Percentiles rank a stretch among this genome's conserved stretches.
Conservation (phyloP, 2,113 vertebrate genomes). For the Hydropotes inermis region DNA sequence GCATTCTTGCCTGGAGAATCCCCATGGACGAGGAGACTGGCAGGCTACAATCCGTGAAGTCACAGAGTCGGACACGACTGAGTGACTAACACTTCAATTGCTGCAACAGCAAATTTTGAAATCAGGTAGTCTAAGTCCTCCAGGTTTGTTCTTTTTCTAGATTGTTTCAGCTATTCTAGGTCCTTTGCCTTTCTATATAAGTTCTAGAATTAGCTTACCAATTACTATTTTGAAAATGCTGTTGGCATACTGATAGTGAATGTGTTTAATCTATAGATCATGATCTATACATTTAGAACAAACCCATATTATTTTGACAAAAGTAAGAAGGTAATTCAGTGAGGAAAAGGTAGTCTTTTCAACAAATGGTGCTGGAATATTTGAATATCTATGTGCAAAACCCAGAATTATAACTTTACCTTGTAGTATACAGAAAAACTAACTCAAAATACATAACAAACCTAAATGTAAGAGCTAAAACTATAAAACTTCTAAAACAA, state of each 20-base stretch:
- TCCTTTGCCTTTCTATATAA: not conserved
- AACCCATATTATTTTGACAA: not conserved
- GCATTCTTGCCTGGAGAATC: not conserved
- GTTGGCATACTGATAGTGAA: not conserved
- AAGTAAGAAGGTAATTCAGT: not conserved
- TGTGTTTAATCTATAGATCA: not conserved
- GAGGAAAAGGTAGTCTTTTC: not conserved
- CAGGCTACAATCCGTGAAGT: not conserved
- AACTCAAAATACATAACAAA: not conserved
- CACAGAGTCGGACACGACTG: rapidly evolving
- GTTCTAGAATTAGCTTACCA: not conserved
- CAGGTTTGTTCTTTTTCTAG: not conserved
- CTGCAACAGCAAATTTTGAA: not conserved
- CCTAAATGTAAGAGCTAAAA: not conserved
- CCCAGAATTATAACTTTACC: not conserved
- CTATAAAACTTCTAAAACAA: not conserved
- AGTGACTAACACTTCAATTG: not conserved
- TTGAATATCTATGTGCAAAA: not conserved
- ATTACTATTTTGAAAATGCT: not conserved
- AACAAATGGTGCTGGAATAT: not conserved
- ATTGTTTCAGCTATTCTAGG: not conserved
- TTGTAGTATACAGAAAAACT: not conserved
- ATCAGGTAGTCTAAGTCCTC: not conserved
- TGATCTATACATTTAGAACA: not conserved
- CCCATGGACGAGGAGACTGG: not conserved